Conservation (phyloP, 2,888 invertebrate species). For the Diadegma fenestrale region DNA sequence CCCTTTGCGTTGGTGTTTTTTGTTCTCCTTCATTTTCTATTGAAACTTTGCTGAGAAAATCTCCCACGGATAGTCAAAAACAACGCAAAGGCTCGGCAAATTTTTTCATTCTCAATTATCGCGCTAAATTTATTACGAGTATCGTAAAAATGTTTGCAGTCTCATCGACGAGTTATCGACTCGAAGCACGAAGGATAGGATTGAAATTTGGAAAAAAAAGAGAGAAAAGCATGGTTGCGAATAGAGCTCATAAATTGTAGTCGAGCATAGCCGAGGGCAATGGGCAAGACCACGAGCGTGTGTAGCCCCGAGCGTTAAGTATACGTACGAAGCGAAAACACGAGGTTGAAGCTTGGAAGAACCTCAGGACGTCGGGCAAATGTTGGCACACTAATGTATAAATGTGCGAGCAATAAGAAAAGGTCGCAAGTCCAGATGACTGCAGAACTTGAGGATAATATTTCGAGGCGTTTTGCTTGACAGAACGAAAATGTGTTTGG, state of each 20-base stretch:
- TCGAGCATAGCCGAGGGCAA: constrained; percentile 64
- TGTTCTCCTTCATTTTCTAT: not conserved
- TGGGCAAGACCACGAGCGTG: constrained; percentile 69
- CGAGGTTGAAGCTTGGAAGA: constrained; percentile 54
- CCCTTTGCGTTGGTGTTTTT: not conserved
- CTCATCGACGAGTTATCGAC: constrained; percentile 21
- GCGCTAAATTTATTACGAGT: no score
- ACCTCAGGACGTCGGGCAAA: constrained; percentile 62
- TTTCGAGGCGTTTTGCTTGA: constrained; percentile 1
- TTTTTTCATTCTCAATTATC: not conserved
- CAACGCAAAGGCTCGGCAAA: not conserved
- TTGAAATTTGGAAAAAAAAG: constrained; percentile 71
- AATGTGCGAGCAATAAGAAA: not conserved
- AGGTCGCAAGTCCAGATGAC: not conserved
- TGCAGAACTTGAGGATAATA: not conserved
- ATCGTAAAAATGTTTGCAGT: not conserved
- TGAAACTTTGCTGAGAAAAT: not conserved
- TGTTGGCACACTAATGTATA: constrained; percentile 11
- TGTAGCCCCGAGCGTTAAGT: constrained; percentile 69
- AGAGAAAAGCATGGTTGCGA: constrained; percentile 30
- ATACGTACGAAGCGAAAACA: constrained; percentile 46
- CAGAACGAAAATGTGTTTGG: not conserved
- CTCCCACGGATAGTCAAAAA: no score
- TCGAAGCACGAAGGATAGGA: constrained; percentile 51
- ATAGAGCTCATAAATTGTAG: constrained; percentile 77